Evolutionary conservation across 1,140 invertebrate species (phyloP).

Genomic region (Melipona quadrifasciata): DNA sequence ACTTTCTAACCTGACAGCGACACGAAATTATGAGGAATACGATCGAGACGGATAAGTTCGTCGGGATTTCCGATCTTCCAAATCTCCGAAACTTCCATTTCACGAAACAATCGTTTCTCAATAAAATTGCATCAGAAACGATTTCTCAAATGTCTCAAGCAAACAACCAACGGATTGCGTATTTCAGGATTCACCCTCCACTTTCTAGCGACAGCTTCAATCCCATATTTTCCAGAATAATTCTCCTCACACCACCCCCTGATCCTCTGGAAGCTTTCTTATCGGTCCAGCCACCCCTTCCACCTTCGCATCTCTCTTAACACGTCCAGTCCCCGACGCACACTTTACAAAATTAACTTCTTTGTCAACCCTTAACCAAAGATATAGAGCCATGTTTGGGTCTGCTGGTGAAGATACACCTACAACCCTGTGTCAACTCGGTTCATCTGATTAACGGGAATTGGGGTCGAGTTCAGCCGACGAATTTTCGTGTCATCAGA

Average conservation of each 20-base stretch:
- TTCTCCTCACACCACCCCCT: neutral
- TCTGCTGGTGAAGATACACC: slow-evolving; percentile 15
- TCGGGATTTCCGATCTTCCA: neutral
- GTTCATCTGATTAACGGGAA: slow-evolving; percentile 14
- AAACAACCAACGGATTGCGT: slow-evolving; percentile 22
- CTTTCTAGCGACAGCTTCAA: slow-evolving; percentile 14
- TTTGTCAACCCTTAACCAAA: slow-evolving; percentile 55
- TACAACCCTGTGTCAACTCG: neutral
- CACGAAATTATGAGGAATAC: neutral
- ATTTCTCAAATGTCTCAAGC: slow-evolving; percentile 21
- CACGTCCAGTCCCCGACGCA: slow-evolving; percentile 51
- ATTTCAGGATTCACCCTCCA: slow-evolving; percentile 35
- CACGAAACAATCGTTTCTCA: slow-evolving; percentile 11
- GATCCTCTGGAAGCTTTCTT: neutral
- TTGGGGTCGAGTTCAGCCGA: slow-evolving; percentile 11
- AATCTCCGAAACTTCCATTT: slow-evolving; percentile 6
- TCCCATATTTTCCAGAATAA: slow-evolving; percentile 42
- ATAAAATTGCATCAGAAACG: neutral
- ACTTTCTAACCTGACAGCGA: neutral
- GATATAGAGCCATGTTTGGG: slow-evolving; percentile 9
- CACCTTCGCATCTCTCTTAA: neutral
- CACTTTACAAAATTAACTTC: slow-evolving; percentile 62
- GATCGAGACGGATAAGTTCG: neutral
- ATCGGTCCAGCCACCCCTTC: neutral
- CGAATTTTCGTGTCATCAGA: neutral